A percentile compares a stretch with the other conserved stretches of the same genome.
Conservation (phyloP, 2,113 vertebrate species). For the Micromys minutus region DNA sequence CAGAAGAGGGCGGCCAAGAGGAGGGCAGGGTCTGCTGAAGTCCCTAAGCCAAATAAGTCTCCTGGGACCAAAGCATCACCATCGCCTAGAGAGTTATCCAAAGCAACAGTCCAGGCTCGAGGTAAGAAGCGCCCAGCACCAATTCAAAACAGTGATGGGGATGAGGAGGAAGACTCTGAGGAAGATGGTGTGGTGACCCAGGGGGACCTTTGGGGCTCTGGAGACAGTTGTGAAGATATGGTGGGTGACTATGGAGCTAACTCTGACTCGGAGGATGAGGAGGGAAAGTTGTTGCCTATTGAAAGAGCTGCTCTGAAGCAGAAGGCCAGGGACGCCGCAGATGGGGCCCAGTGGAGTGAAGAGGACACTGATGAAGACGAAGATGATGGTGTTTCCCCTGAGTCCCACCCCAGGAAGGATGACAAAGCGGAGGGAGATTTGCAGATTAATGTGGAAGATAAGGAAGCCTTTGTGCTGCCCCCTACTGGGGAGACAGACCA, state of each 20-base stretch:
- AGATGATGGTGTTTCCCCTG: neutral
- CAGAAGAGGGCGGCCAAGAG: too few species aligned
- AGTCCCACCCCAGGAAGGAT: conserved; percentile 47
- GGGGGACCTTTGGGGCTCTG: conserved; percentile 70
- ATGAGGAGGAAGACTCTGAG: conserved; percentile 84
- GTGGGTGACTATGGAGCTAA: conserved; percentile 92
- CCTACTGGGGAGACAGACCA: conserved; percentile 88
- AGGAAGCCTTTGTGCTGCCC: conserved; percentile 91
- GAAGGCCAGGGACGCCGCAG: conserved; percentile 76
- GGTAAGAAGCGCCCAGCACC: conserved; percentile 84
- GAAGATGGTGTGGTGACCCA: conserved; percentile 75
- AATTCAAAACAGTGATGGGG: conserved; percentile 83
- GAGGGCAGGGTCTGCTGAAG: too few species aligned
- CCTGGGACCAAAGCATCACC: too few species aligned
- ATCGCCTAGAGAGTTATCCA: too few species aligned
- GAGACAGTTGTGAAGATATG: conserved; percentile 90
- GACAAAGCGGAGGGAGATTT: conserved; percentile 84
- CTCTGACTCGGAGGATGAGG: conserved; percentile 77
- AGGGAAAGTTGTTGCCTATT: conserved; percentile 96
- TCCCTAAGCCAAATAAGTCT: too few species aligned
- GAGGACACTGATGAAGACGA: conserved; percentile 80
- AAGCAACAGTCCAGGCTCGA: conserved; percentile 82
- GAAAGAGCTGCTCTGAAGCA: conserved; percentile 92
- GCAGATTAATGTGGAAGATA: conserved; percentile 91
- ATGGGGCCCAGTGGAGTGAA: conserved; percentile 79